Evolutionary conservation across 2,797 vertebrate species (phyloP).

Genomic region (Poeciliopsis gracilis): DNA sequence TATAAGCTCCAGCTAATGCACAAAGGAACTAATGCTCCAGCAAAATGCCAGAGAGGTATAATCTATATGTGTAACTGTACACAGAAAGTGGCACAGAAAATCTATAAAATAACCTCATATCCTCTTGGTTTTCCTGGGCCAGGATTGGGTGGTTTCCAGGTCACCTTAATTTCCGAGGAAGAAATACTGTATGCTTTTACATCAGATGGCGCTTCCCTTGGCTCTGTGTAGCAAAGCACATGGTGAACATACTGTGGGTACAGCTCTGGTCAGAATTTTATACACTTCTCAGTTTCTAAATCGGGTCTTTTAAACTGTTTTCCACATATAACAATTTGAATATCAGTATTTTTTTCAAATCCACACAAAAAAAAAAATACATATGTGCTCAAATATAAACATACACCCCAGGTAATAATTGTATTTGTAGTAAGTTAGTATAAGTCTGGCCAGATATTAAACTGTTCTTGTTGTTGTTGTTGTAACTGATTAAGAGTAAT

Average conservation of each 20-base stretch:
- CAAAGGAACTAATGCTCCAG: neutral
- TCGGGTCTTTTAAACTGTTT: neutral
- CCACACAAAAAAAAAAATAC: neutral
- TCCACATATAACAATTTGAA: neutral
- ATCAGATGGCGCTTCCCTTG: constrained; percentile 89
- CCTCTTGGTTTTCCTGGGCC: constrained; percentile 92
- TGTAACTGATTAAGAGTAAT: neutral
- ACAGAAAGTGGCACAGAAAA: neutral
- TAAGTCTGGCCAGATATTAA: neutral
- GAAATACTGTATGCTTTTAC: constrained; percentile 90
- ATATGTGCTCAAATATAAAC: neutral
- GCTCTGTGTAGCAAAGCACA: constrained; percentile 83
- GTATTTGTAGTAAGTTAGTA: neutral
- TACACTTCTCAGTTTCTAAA: neutral
- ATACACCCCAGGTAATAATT: neutral
- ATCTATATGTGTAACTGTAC: neutral
- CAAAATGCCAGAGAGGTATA: constrained; percentile 13
- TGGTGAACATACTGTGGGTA: neutral
- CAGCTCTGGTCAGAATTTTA: neutral
- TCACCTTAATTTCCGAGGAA: constrained; percentile 91
- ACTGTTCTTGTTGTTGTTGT: neutral
- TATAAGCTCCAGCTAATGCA: neutral
- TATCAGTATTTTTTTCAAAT: neutral
- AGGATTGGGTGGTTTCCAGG: constrained; percentile 89
- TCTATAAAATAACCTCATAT: constrained; percentile 87